A percentile compares a stretch with the other conserved stretches of the same genome.
Evolutionary conservation across 2,113 vertebrate species (phyloP).

Genomic region (Vidua chalybeata): DNA sequence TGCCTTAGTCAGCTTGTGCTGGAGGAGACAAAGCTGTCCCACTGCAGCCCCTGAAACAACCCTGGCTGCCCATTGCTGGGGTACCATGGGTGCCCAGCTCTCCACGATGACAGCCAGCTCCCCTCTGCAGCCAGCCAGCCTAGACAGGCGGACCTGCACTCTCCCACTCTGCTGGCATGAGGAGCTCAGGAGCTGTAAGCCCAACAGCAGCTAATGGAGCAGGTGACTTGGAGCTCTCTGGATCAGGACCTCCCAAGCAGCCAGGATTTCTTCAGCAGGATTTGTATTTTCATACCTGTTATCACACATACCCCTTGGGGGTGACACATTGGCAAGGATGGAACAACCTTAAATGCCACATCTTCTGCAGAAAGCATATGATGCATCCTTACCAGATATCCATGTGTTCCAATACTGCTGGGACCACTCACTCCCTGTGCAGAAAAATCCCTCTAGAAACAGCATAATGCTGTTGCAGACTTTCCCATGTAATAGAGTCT

Average conservation of each 20-base stretch:
- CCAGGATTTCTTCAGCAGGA: background rate
- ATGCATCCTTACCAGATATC: background rate
- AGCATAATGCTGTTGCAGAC: background rate
- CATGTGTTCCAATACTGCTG: background rate
- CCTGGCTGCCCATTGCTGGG: background rate
- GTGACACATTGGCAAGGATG: background rate
- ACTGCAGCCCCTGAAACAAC: fast-evolving
- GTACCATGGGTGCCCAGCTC: background rate
- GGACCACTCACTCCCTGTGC: background rate
- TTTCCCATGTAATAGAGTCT: background rate
- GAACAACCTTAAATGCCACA: background rate
- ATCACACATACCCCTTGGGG: background rate
- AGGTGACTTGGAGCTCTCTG: background rate
- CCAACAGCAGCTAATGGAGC: background rate
- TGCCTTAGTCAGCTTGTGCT: background rate
- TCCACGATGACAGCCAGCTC: background rate
- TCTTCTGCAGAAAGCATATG: background rate
- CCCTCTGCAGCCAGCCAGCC: background rate
- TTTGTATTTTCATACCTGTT: background rate
- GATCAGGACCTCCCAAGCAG: background rate
- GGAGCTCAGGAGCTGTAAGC: background rate
- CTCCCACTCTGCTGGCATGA: background rate
- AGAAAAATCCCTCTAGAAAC: background rate
- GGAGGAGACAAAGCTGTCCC: background rate
- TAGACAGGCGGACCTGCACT: background rate